phyloP scores from a whole-genome alignment of 2,113 vertebrate species.

The Calyptommatus sinebrachiatus region DNA sequence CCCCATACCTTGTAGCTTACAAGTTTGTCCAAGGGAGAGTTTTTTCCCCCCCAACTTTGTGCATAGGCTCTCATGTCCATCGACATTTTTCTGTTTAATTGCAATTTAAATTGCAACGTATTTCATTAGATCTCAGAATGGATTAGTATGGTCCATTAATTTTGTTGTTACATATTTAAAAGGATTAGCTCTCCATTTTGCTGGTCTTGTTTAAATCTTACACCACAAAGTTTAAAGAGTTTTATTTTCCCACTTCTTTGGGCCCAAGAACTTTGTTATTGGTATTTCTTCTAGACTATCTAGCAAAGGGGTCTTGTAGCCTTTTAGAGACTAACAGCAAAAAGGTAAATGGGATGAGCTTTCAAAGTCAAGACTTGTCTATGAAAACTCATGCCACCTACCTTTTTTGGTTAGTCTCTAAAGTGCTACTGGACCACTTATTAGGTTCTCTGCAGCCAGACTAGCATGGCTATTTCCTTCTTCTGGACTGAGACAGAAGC shows the following conservation, averaged over 20 bases:
- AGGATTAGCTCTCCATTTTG: slow-evolving; percentile 46
- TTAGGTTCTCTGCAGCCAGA: no score
- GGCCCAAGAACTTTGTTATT: neutral
- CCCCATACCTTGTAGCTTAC: slow-evolving; percentile 11
- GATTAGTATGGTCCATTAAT: slow-evolving; percentile 67
- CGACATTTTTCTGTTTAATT: slow-evolving; percentile 62
- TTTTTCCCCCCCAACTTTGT: slow-evolving; percentile 29
- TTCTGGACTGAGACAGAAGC: no score
- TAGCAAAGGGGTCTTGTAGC: no score
- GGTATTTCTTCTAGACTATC: no score
- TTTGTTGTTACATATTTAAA: slow-evolving; percentile 57
- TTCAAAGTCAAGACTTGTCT: no score
- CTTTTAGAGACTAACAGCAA: no score
- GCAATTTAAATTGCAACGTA: slow-evolving; percentile 55
- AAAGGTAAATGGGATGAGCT: no score
- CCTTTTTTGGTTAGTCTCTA: no score
- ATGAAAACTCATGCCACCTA: no score
- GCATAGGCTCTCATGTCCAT: slow-evolving; percentile 45
- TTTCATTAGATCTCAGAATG: slow-evolving; percentile 65
- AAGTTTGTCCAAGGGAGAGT: slow-evolving; percentile 27
- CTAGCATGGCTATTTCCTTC: no score
- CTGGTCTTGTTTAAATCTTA: slow-evolving; percentile 26
- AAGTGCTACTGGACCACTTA: no score
- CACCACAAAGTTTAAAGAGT: slow-evolving; percentile 2
- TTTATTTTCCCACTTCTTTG: neutral